phyloP scores from a whole-genome alignment of 2,113 vertebrate genomes.

The Chaetodon auriga region DNA sequence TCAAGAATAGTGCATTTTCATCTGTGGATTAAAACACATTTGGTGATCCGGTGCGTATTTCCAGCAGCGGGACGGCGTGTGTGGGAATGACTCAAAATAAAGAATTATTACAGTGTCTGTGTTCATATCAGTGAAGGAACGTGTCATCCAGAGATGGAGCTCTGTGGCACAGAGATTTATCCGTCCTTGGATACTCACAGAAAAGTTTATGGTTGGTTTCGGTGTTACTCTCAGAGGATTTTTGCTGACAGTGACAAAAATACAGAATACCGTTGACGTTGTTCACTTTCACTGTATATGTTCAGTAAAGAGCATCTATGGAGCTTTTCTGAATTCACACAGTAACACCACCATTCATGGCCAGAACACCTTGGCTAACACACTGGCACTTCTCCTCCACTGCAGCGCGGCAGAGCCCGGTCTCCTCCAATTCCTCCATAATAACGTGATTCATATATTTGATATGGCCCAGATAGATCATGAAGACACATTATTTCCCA shows the following conservation, averaged over 20 bases:
- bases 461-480: constrained; percentile 73
- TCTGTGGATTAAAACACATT: neutral
- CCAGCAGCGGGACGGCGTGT: neutral
- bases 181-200: neutral
- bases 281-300: neutral
- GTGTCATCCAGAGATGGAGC: too few species aligned
- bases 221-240: neutral
- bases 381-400: constrained; percentile 9
- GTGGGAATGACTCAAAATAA: neutral
- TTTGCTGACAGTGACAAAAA: neutral
- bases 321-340: constrained; percentile 9
- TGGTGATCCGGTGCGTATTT: neutral
- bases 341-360: constrained; percentile 7
- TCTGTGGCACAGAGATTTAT: neutral
- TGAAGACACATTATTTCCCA: constrained; percentile 66
- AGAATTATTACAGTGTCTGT: too few species aligned
- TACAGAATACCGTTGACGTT: neutral
- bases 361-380: constrained; percentile 12
- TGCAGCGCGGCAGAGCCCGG: neutral
- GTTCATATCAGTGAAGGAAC: neutral
- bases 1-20: neutral
- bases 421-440: constrained; percentile 43
- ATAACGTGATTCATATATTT: constrained; percentile 69
- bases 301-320: neutral
- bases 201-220: neutral